Conservation (phyloP, 1,140 invertebrate genomes). For the Nylanderia fulva region DNA sequence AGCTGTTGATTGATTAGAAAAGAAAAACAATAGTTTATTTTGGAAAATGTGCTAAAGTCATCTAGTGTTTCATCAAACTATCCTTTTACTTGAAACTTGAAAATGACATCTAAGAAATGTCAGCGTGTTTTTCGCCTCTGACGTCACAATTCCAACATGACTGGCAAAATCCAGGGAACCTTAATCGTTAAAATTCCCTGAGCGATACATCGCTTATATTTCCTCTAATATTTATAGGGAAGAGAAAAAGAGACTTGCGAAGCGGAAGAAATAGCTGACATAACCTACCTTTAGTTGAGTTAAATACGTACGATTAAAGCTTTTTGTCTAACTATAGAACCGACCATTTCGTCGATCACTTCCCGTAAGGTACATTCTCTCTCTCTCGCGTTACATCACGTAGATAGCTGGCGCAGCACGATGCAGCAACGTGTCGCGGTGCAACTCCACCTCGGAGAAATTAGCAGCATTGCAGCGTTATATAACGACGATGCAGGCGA, state of each 20-base stretch:
- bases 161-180: no score
- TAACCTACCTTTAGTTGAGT: not conserved
- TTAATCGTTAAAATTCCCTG: constrained; percentile 1
- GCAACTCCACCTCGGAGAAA: constrained; percentile 48
- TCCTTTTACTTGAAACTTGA: no score
- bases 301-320: not conserved
- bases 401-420: constrained; percentile 1
- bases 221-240: not conserved
- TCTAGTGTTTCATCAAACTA: no score
- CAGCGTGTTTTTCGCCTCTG: no score
- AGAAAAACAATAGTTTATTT: no score
- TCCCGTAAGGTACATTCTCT: constrained; percentile 9
- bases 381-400: constrained; percentile 43
- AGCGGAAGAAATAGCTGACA: not conserved
- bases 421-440: constrained; percentile 38
- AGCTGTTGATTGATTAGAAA: no score
- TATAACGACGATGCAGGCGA: constrained; percentile 51
- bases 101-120: no score
- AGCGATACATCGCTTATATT: not conserved
- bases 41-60: no score
- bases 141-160: no score
- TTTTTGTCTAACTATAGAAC: not conserved
- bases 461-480: constrained; percentile 44
- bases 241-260: no score
- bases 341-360: constrained; percentile 17